phyloP scores from a whole-genome alignment of 2,797 vertebrate species.

The Octomys mimax region DNA sequence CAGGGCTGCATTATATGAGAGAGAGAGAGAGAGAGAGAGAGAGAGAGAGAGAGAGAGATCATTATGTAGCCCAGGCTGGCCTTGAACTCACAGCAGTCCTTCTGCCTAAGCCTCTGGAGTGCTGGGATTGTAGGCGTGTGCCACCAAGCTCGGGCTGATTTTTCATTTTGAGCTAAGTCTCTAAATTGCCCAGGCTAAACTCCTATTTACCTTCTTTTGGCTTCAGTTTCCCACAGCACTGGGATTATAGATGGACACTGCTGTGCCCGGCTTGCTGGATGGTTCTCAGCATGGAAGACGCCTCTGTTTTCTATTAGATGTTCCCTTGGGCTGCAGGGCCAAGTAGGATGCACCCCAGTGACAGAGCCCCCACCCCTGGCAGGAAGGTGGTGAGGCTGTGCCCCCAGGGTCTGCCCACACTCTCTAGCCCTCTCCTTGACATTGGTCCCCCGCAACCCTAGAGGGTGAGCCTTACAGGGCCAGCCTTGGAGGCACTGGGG shows the following conservation, averaged over 20 bases:
- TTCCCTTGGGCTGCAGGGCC: background rate
- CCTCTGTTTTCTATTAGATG: background rate
- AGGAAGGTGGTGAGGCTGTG: no score
- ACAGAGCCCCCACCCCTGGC: no score
- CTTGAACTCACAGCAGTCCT: background rate
- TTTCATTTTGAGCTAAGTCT: background rate
- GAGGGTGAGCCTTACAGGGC: fast-evolving
- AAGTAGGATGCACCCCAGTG: background rate
- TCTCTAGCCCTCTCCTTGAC: background rate
- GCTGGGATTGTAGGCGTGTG: background rate
- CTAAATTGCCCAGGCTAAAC: background rate
- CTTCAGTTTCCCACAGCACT: background rate
- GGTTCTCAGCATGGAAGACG: background rate
- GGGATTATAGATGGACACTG: background rate
- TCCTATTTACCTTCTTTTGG: background rate
- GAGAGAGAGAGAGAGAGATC: no score
- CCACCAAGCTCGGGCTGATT: background rate
- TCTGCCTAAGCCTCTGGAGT: background rate
- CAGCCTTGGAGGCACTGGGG: background rate
- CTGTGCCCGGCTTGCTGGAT: background rate
- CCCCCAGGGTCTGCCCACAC: background rate
- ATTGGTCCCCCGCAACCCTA: no score
- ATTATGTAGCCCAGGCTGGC: background rate
- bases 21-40: no score
- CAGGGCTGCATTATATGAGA: no score